Conservation (phyloP, 2,797 vertebrate genomes). For the Sardinella longiceps region DNA sequence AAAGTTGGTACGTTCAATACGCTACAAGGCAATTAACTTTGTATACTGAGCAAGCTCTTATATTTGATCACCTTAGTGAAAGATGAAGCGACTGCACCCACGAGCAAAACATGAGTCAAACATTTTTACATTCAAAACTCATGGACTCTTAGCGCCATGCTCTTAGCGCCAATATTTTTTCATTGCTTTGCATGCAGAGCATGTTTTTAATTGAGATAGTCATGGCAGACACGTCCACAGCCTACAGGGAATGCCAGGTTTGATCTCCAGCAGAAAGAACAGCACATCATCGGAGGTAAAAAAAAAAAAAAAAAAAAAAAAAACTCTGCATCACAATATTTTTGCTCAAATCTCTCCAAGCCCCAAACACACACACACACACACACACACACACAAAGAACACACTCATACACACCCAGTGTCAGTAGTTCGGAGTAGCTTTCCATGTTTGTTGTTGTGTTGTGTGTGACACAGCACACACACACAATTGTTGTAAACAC, state of each 20-base stretch:
- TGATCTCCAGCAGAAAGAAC: neutral
- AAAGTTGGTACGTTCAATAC: neutral
- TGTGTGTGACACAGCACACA: constrained; percentile 28
- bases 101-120: neutral
- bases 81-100: neutral
- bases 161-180: neutral
- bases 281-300: neutral
- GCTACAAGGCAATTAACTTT: neutral
- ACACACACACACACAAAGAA: neutral
- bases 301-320: too few species aligned
- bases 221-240: neutral
- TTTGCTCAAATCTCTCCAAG: neutral
- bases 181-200: neutral
- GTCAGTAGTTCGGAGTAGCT: constrained; percentile 49
- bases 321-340: neutral
- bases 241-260: neutral
- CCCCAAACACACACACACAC: neutral
- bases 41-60: neutral
- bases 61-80: neutral
- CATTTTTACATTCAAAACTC: neutral
- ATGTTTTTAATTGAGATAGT: neutral
- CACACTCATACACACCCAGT: neutral
- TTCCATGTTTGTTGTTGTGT: constrained; percentile 52
- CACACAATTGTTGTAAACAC: too few species aligned
- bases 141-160: neutral